Evolutionary conservation across 2,888 invertebrate species (phyloP).

Genomic region (Saturnia pavonia): DNA sequence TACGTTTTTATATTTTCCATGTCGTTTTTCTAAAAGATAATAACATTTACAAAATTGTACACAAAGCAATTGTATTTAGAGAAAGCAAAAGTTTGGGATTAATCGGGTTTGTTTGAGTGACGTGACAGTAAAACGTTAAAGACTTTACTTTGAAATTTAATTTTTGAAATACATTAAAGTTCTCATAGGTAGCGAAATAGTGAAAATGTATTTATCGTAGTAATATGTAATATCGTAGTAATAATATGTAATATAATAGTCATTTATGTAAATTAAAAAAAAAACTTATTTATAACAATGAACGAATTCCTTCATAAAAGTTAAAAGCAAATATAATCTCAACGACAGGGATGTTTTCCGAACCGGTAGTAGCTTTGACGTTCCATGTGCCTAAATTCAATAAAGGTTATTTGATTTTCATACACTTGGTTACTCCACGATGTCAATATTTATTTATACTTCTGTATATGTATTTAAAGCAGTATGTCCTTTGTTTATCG

Average conservation of each 20-base stretch:
- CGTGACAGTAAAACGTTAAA: neutral
- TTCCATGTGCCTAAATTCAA: neutral
- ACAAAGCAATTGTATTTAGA: neutral
- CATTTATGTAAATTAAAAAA: neutral
- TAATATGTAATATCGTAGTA: neutral
- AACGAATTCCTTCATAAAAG: neutral
- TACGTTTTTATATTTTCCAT: neutral
- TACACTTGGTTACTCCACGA: neutral
- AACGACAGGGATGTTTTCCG: neutral
- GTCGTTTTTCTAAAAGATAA: neutral
- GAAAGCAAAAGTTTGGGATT: neutral
- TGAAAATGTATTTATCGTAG: neutral
- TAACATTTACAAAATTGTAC: neutral
- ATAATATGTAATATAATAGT: neutral
- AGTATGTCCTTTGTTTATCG: neutral
- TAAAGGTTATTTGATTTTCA: constrained; percentile 9
- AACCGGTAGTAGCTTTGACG: constrained; percentile 10
- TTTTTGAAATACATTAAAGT: neutral
- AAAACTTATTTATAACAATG: neutral
- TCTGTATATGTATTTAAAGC: neutral
- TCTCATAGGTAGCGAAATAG: neutral
- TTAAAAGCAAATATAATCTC: neutral
- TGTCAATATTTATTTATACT: neutral
- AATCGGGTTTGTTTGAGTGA: neutral
- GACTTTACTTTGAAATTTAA: neutral